These are phyloP conservation scores for Chionis minor DNA, from an alignment of 2,113 vertebrate genomes.

Conservation along the genomic window DNA sequence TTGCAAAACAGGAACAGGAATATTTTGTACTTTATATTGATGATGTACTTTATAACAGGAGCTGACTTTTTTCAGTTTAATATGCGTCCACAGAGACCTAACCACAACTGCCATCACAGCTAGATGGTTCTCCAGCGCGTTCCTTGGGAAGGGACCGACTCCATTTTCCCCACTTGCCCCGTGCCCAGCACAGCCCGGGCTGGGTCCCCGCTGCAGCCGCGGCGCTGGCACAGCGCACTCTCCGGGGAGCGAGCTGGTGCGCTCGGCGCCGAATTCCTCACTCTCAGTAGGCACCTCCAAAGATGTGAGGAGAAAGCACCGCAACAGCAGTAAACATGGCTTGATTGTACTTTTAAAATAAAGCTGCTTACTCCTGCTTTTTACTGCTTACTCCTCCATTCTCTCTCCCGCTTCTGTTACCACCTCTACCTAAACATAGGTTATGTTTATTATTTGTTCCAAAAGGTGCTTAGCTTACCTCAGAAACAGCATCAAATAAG, in stretches of 20 bases:
- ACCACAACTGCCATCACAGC: not conserved
- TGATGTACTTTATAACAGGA: not conserved
- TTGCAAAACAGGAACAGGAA: not conserved
- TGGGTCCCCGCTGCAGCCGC: not conserved
- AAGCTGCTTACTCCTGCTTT: conserved; percentile 19
- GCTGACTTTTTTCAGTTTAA: not conserved
- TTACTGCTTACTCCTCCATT: not conserved
- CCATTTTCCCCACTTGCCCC: conserved; percentile 7
- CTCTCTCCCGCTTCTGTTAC: not conserved
- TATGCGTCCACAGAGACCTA: not conserved
- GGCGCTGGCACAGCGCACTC: not conserved
- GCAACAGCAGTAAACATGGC: not conserved
- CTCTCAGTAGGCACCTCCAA: not conserved
- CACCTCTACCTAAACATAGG: not conserved
- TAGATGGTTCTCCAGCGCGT: not conserved
- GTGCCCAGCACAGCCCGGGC: not conserved
- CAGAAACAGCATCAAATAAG: not conserved
- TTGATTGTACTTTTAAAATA: not conserved
- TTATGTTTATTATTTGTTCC: conserved; percentile 15
- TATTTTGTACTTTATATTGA: not conserved
- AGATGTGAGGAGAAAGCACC: not conserved
- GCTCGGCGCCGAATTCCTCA: not conserved
- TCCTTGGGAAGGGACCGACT: conserved; percentile 5
- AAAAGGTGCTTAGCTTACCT: not conserved
- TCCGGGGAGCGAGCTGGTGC: not conserved